A percentile compares a stretch with the other conserved stretches of the same genome.
Conservation (phyloP, 2,888 invertebrate species). For the Lymantria monacha region DNA sequence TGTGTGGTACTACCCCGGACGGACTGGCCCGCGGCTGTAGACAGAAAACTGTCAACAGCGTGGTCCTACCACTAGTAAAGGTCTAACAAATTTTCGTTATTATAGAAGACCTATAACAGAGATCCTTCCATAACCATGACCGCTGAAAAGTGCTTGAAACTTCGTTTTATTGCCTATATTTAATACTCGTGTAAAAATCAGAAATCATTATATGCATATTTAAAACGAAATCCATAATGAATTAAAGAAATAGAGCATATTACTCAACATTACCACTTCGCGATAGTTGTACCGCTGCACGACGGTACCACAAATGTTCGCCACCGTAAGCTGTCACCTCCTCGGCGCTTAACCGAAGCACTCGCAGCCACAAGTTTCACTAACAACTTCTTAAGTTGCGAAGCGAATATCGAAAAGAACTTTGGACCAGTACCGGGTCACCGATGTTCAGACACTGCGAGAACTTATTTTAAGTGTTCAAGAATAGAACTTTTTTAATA, state of each 20-base stretch:
- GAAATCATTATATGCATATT: too few species aligned
- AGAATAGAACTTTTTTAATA: slow-evolving; percentile 1
- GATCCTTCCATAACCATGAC: too few species aligned
- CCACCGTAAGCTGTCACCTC: slow-evolving; percentile 54
- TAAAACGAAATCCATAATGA: too few species aligned
- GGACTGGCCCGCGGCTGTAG: too few species aligned
- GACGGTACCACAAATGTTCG: slow-evolving; percentile 44
- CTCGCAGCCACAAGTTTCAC: slow-evolving; percentile 55
- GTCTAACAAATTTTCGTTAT: too few species aligned
- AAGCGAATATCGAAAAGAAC: slow-evolving; percentile 44
- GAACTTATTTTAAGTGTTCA: slow-evolving; percentile 3
- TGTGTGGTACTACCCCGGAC: too few species aligned
- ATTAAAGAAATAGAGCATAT: slow-evolving; percentile 16
- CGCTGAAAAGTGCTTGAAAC: too few species aligned
- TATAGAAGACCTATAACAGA: too few species aligned
- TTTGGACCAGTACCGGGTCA: slow-evolving; percentile 35
- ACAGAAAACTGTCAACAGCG: too few species aligned
- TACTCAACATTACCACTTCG: slow-evolving; percentile 1
- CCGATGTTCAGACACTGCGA: slow-evolving; percentile 16
- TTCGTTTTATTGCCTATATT: too few species aligned
- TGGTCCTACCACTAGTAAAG: too few species aligned
- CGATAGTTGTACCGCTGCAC: slow-evolving; percentile 36
- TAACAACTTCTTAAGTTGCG: slow-evolving; percentile 49
- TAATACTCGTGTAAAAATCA: too few species aligned
- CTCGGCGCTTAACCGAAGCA: slow-evolving; percentile 41